Percentiles rank a stretch among this genome's conserved stretches.
These are phyloP conservation scores for Phallusia fumigata DNA, from an alignment of 23 tunicate genomes.

Conservation along the genomic window DNA sequence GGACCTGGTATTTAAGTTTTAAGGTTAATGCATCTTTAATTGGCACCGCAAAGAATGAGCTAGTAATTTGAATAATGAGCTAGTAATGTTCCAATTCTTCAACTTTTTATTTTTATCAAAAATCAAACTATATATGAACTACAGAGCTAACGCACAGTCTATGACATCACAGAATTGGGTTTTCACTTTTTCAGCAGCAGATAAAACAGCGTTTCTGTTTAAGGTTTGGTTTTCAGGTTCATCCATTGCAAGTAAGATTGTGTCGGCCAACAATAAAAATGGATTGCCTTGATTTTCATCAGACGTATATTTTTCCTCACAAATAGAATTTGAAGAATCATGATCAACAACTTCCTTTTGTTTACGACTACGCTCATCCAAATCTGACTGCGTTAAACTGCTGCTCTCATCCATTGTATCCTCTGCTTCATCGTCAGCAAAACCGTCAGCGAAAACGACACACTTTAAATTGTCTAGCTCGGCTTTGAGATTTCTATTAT, in stretches of 20 bases:
- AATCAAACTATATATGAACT: neutral
- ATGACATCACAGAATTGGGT: constrained; percentile 13
- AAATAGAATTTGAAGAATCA: neutral
- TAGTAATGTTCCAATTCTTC: too few species aligned
- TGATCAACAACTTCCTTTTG: neutral
- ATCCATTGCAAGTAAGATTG: neutral
- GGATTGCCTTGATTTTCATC: neutral
- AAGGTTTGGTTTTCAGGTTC: neutral
- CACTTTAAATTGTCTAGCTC: constrained; percentile 70
- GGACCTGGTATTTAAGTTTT: too few species aligned
- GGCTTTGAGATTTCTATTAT: constrained; percentile 46
- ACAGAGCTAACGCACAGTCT: neutral
- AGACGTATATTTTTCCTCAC: neutral
- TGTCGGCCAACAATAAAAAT: neutral
- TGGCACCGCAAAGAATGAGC: too few species aligned
- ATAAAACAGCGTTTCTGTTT: neutral
- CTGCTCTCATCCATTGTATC: constrained; percentile 8
- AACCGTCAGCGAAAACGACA: constrained; percentile 62
- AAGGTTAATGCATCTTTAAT: too few species aligned
- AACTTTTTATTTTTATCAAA: too few species aligned
- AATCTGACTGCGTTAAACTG: neutral
- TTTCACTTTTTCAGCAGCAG: constrained; percentile 18
- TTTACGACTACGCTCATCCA: neutral
- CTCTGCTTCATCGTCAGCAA: constrained; percentile 6
- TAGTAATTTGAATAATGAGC: too few species aligned